Percentiles rank a stretch among this genome's conserved stretches.
Evolutionary conservation across 2,888 invertebrate species (phyloP).

Genomic region (Malacosoma neustria): DNA sequence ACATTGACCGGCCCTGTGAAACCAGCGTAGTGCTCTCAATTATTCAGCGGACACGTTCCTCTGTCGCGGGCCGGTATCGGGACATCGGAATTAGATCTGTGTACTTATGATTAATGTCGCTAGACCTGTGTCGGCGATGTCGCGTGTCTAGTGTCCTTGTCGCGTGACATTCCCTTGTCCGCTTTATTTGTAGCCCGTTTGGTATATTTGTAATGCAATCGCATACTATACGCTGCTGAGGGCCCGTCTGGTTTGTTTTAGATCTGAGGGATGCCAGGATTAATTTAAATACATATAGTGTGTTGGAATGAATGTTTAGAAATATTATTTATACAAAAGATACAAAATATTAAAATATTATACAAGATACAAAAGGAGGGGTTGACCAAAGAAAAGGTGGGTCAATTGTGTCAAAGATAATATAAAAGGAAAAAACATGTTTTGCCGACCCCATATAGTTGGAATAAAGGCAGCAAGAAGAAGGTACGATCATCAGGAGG

Average conservation of each 20-base stretch:
- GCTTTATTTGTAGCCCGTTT: background rate
- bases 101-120: background rate
- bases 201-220: background rate
- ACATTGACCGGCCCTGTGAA: background rate
- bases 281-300: no score
- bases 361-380: no score
- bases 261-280: no score
- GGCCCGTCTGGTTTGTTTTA: background rate
- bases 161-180: background rate
- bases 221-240: background rate
- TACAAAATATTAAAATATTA: no score
- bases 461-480: no score
- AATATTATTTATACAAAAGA: no score
- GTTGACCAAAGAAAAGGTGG: no score
- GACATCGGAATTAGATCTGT: background rate
- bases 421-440: no score
- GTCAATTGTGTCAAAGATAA: no score
- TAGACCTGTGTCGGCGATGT: background rate
- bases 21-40: conserved; percentile 7
- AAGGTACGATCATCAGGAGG: no score
- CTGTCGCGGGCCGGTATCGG: conserved; percentile 2
- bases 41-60: conserved; percentile 13
- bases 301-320: no score
- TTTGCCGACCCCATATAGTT: no score
- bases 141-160: background rate